Base-by-base conservation (phyloP, 2,113 vertebrate species). In the Acanthochromis polyacanthus region DNA sequence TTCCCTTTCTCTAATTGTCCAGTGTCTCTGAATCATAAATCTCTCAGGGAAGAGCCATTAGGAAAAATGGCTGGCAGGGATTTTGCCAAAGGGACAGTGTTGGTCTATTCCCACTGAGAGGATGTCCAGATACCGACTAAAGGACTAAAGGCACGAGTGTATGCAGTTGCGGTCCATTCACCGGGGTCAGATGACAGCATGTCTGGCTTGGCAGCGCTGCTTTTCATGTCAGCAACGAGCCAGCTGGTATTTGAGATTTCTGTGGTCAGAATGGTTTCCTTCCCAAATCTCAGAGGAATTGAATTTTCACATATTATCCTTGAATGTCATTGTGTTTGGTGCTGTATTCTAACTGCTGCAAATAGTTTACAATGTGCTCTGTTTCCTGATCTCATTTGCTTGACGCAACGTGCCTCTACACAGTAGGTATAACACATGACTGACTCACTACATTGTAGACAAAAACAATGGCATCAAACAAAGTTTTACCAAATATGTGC, bases 1-100 rank as follows among this genome's bases (percentile, higher is more conserved):
- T 90, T 92, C 77, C 84, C 76, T 85, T 87, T 90, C 80, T 89
- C 83, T 93, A 92, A 94, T 92, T 93, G 91, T 91, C 81, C 84
- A 64, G 73, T 83, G 91, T 93, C 89, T 89, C 71, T 76, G 52
- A 5, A 71, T 89, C 88, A 51, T 93, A 92, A 93, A 93, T 93
- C 90, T 93, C 78, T 87, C 83, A 64, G 60, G 71, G 83, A 91
- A 66, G 75, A 78, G 75, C 85, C 87, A 91, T 93, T 93, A 92
- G 80, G 74, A 89, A 84, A 88, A 92, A 92, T 80, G 78, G 80
- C 84, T 88, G 82, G 77, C 86, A 72, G 64, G 71, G 82, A 86
- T 61, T 86, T 64, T 74, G 67, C 79, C 70, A 80, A 25, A 6
- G 72, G 72, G 82, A 88, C 80, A 38, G 32, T 56, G 57, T 73